A percentile compares a stretch with the other conserved stretches of the same genome.
These are phyloP conservation scores for Epirrhoe alternata DNA, from an alignment of 2,888 invertebrate genomes.

Conservation along the genomic window DNA sequence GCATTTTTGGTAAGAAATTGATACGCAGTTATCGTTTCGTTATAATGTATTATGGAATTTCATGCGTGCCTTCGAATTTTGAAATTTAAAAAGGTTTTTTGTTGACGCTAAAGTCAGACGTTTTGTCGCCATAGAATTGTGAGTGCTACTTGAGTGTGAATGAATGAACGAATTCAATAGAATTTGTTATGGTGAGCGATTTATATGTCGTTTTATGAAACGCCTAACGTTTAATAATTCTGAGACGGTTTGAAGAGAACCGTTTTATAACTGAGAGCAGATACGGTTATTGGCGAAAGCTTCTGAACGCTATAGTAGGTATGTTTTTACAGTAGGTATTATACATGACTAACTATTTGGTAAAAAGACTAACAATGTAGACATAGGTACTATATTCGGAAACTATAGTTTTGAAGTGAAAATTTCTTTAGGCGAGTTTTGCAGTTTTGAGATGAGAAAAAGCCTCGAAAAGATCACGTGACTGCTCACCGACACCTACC, in stretches of 20 bases:
- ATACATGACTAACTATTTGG: too few species aligned
- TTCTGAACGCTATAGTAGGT: too few species aligned
- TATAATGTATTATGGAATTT: slow-evolving; percentile 73
- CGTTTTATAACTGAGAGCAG: too few species aligned
- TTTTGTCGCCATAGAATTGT: slow-evolving; percentile 57
- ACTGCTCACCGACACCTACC: too few species aligned
- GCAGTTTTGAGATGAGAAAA: too few species aligned
- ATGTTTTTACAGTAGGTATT: too few species aligned
- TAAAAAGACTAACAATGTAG: too few species aligned
- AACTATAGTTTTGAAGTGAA: too few species aligned
- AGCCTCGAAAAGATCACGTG: too few species aligned
- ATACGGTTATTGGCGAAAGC: too few species aligned
- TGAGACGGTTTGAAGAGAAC: slow-evolving; percentile 36
- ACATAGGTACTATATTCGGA: too few species aligned
- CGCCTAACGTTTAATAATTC: slow-evolving; percentile 51
- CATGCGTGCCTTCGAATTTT: slow-evolving; percentile 70
- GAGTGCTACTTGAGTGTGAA: slow-evolving; percentile 69
- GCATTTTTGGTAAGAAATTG: slow-evolving; percentile 50
- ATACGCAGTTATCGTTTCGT: slow-evolving; percentile 71
- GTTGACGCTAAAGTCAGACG: slow-evolving; percentile 58
- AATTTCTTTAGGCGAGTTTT: too few species aligned
- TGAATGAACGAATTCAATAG: slow-evolving; percentile 55
- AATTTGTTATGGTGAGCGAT: slow-evolving; percentile 75
- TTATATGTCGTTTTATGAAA: slow-evolving; percentile 58
- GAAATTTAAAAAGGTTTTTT: slow-evolving; percentile 37